Evolutionary conservation across 2,888 invertebrate genomes (phyloP), one percentile per base, ranked within the genome.

Genomic region (Dolichopus griseipennis): DNA sequence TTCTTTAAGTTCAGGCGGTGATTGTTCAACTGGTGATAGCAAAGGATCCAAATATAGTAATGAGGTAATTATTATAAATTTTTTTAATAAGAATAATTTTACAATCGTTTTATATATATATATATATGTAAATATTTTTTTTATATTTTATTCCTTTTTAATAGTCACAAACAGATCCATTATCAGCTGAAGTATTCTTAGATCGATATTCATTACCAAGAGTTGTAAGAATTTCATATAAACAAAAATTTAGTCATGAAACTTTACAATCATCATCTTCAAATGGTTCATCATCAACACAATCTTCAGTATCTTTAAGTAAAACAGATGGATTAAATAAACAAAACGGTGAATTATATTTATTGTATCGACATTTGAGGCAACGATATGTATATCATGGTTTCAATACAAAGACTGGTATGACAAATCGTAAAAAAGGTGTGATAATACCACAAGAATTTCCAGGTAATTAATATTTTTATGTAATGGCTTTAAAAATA

Each of bases 361-460:
- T 81, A 69, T 72, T 81, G 22, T 81, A 81, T 71, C 77, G 80
- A 73, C 75, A 78, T 71, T 74, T 81, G 70, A 76, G 77, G 21
- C 79, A 80, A 69, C 76, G 81, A 61, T 77, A 77, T 70, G 78
- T 81, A 67, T 81, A 78, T 73, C 81, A 81, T 73, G 81, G 81
- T 21, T 75, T 77, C 70, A 81, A 81, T 73, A 76, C 79, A 34
- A 81, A 81, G 71, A 76, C 78, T 43, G 76, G 78, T 70, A 75
- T 76, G 20, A 74, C 77, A 61, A 79, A 77, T 72, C 76, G 79
- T 67, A 81, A 81, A 66, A 81, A 81, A 72, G 78, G 78, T 63
- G 78, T 81, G 66, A 78, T 79, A 68, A 81, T 81, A 74, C 81
- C 81, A 33, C 81, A 81, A 71, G 81, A 81, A 72, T 81, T 81